A percentile compares a stretch with the other conserved stretches of the same genome.
phyloP scores from a whole-genome alignment of 1,140 invertebrate species.

The Delia radicum region DNA sequence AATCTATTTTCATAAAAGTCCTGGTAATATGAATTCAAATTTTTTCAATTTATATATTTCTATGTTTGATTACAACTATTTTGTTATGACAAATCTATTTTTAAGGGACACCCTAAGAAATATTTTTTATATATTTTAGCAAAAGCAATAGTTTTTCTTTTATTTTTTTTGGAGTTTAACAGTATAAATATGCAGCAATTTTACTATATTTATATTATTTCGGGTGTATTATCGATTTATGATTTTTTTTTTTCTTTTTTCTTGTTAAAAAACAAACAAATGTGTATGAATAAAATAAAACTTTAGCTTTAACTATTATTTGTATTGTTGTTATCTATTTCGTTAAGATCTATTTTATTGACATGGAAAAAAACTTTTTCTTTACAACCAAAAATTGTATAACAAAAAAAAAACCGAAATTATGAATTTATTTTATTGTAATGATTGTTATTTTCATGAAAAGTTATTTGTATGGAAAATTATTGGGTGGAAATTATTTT shows the following conservation, averaged over 20 bases:
- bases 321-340: neutral
- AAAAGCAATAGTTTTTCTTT: neutral
- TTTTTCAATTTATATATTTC: too few species aligned
- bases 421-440: neutral
- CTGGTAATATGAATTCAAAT: too few species aligned
- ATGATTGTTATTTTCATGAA: slow-evolving; percentile 23
- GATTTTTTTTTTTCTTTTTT: neutral
- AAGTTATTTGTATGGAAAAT: neutral
- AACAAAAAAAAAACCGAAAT: neutral
- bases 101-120: too few species aligned
- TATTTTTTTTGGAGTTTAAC: neutral
- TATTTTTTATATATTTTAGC: neutral
- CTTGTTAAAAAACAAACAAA: neutral
- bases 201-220: neutral
- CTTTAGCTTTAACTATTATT: neutral
- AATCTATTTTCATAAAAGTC: too few species aligned
- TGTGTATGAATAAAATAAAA: neutral
- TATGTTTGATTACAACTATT: too few species aligned
- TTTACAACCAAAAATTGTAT: too few species aligned
- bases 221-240: neutral
- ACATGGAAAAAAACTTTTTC: neutral
- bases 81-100: too few species aligned
- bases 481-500: too few species aligned
- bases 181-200: neutral
- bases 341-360: neutral